phyloP scores from a whole-genome alignment of 1,140 invertebrate genomes.

The Trachymyrmex cornetzi region DNA sequence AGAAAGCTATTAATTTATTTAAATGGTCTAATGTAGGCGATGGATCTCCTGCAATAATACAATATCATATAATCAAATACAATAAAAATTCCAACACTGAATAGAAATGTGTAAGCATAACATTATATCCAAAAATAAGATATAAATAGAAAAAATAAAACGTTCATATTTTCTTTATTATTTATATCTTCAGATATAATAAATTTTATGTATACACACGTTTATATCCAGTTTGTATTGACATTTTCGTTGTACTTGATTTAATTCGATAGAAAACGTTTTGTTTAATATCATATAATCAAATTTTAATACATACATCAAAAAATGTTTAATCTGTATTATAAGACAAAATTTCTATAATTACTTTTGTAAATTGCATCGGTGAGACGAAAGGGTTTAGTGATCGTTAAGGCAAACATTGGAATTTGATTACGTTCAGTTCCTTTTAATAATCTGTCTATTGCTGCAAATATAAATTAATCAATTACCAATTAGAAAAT shows the following conservation, averaged over 20 bases:
- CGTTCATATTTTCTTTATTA: too few species aligned
- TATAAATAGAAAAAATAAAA: too few species aligned
- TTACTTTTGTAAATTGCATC: constrained; percentile 78
- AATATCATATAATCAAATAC: background rate
- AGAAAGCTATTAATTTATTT: constrained; percentile 72
- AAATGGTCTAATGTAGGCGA: constrained; percentile 66
- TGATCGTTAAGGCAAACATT: constrained; percentile 80
- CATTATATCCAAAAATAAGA: too few species aligned
- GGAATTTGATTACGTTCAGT: constrained; percentile 81
- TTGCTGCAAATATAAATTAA: constrained; percentile 74
- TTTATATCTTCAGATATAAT: too few species aligned
- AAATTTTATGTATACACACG: too few species aligned
- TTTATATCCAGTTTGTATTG: too few species aligned
- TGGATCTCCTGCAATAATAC: constrained; percentile 64
- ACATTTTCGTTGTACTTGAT: too few species aligned
- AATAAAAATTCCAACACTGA: too few species aligned
- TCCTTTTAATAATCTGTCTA: constrained; percentile 78
- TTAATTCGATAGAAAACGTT: too few species aligned
- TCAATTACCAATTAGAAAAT: constrained; percentile 47
- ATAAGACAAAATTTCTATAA: constrained; percentile 26
- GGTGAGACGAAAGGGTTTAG: constrained; percentile 79
- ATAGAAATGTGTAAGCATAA: too few species aligned
- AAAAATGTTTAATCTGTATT: constrained; percentile 16
- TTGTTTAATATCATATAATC: background rate
- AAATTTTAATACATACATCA: too few species aligned